Evolutionary conservation across 2,888 invertebrate species (phyloP).

Genomic region (Lepidochrysops patricia): DNA sequence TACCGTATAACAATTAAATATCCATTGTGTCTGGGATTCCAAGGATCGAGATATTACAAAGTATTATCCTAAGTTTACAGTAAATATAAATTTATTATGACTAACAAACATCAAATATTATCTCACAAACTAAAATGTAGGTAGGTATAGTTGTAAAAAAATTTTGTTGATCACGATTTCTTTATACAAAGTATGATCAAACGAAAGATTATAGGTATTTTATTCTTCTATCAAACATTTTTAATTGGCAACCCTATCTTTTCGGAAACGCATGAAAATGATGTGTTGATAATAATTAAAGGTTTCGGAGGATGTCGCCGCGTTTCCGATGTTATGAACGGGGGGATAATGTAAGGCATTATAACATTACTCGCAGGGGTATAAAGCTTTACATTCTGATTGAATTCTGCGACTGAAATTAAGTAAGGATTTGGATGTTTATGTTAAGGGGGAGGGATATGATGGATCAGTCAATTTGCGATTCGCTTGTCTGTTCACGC

Average conservation of each 20-base stretch:
- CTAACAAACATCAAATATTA: neutral
- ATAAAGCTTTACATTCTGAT: constrained; percentile 70
- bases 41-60: too few species aligned
- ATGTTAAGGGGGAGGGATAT: constrained; percentile 56
- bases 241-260: constrained; percentile 49
- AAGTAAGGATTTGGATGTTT: constrained; percentile 74
- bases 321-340: constrained; percentile 46
- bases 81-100: too few species aligned
- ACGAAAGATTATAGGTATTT: neutral
- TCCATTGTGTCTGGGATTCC: too few species aligned
- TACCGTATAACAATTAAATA: too few species aligned
- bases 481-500: constrained; percentile 48
- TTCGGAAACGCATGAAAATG: constrained; percentile 61
- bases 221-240: constrained; percentile 15
- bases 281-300: constrained; percentile 75
- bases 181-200: neutral
- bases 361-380: constrained; percentile 67
- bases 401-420: constrained; percentile 73
- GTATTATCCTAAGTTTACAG: too few species aligned
- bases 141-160: neutral
- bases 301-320: constrained; percentile 60
- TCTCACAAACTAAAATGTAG: neutral
- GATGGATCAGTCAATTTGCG: constrained; percentile 66
- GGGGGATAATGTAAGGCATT: constrained; percentile 68
- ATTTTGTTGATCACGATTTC: neutral